phyloP scores from a whole-genome alignment of 1,140 invertebrate genomes.

The Orius insidiosus region DNA sequence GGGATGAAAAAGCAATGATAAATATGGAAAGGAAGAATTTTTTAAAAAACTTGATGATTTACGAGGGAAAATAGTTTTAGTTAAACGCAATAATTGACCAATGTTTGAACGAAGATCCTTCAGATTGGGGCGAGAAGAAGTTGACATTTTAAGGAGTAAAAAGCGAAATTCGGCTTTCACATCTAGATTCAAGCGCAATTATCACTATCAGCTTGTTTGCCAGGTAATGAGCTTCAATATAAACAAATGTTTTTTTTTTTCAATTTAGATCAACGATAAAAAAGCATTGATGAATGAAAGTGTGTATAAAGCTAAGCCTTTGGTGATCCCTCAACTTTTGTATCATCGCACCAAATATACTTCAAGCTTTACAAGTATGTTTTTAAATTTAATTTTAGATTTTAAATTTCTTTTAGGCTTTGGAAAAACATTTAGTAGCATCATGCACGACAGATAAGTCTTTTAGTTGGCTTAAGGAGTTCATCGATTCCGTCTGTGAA shows the following conservation, averaged over 20 bases:
- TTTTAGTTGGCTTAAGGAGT: background rate
- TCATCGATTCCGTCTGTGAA: background rate
- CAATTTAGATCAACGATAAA: slow-evolving; percentile 5
- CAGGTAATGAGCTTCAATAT: background rate
- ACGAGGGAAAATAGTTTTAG: slow-evolving; percentile 1
- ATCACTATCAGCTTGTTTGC: slow-evolving; percentile 3
- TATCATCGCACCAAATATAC: slow-evolving; percentile 1
- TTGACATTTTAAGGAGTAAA: background rate
- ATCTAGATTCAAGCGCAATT: slow-evolving; percentile 5
- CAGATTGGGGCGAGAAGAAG: background rate
- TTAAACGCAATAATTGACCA: background rate
- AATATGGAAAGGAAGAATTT: no score
- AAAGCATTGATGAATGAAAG: slow-evolving; percentile 1
- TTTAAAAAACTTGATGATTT: slow-evolving; percentile 2
- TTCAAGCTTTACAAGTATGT: slow-evolving; percentile 5
- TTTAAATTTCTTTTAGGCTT: background rate
- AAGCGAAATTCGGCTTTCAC: slow-evolving; percentile 2
- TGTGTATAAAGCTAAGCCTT: slow-evolving; percentile 1
- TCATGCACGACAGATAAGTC: background rate
- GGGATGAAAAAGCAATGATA: no score
- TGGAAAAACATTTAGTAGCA: background rate
- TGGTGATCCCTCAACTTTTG: background rate
- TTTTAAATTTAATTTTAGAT: background rate
- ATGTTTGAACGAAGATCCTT: background rate
- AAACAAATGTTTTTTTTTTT: background rate